Conservation (phyloP, 2,797 vertebrate genomes). For the Lacerta viridis region DNA sequence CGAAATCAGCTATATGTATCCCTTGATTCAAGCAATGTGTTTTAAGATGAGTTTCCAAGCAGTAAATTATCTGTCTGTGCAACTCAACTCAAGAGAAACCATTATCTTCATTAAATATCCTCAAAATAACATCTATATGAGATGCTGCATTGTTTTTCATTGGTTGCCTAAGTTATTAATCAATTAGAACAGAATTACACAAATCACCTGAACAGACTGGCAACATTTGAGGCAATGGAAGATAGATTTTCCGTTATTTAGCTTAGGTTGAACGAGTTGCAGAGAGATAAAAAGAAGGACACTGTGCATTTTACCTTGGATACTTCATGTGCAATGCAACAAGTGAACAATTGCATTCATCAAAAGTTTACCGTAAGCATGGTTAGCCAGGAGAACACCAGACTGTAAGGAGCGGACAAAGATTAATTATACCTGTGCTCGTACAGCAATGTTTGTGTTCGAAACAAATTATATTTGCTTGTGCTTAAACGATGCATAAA, state of each 20-base stretch:
- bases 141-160: slow-evolving; percentile 6
- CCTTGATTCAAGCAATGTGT: slow-evolving; percentile 4
- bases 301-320: neutral
- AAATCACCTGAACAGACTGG: neutral
- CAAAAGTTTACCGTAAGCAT: slow-evolving; percentile 80
- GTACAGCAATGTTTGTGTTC: slow-evolving; percentile 86
- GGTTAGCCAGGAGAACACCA: slow-evolving; percentile 73
- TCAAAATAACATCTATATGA: slow-evolving; percentile 9
- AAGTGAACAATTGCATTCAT: slow-evolving; percentile 74
- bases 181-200: slow-evolving; percentile 7
- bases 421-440: slow-evolving; percentile 88
- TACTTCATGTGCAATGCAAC: slow-evolving; percentile 67
- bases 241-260: slow-evolving; percentile 35
- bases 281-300: slow-evolving; percentile 15
- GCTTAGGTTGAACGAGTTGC: slow-evolving; percentile 39
- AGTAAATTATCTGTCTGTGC: slow-evolving; percentile 26
- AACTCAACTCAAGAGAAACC: slow-evolving; percentile 24
- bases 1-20: slow-evolving; percentile 24
- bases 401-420: slow-evolving; percentile 83
- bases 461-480: slow-evolving; percentile 90
- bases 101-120: slow-evolving; percentile 24
- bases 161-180: slow-evolving; percentile 22
- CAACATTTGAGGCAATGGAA: neutral
- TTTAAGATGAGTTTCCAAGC: slow-evolving; percentile 21
- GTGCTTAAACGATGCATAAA: slow-evolving; percentile 90